phyloP scores from a whole-genome alignment of 1,140 invertebrate genomes.

The Neodiprion pinetum region DNA sequence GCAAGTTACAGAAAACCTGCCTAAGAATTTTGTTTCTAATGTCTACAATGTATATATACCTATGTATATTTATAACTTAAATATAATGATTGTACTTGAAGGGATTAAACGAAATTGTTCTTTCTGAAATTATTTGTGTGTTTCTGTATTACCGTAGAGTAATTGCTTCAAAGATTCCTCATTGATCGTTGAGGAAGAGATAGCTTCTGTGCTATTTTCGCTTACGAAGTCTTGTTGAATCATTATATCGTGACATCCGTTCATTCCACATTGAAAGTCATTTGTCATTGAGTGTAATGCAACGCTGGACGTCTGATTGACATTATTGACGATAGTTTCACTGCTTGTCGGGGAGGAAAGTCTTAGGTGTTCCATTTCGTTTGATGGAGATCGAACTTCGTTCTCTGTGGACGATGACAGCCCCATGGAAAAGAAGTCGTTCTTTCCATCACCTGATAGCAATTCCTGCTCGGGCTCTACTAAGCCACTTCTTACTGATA shows the following conservation, averaged over 20 bases:
- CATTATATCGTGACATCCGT: slow-evolving; percentile 3
- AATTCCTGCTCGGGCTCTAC: slow-evolving; percentile 31
- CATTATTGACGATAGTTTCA: slow-evolving; percentile 16
- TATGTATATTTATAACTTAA: no score
- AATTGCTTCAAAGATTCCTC: slow-evolving; percentile 63
- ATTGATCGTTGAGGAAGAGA: slow-evolving; percentile 59
- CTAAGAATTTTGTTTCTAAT: no score
- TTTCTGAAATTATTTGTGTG: no score
- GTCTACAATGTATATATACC: no score
- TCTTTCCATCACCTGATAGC: slow-evolving; percentile 35
- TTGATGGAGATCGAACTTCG: slow-evolving; percentile 50
- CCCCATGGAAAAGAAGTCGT: slow-evolving; percentile 61
- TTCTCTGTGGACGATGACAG: slow-evolving; percentile 53
- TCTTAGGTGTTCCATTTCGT: slow-evolving; percentile 62
- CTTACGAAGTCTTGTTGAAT: slow-evolving; percentile 30
- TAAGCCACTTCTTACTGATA: slow-evolving; percentile 6
- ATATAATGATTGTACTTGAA: no score
- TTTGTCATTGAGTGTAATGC: slow-evolving; percentile 13
- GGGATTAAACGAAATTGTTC: no score
- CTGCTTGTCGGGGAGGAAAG: slow-evolving; percentile 54
- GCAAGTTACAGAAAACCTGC: no score
- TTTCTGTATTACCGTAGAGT: slow-evolving; percentile 46
- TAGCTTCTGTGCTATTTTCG: slow-evolving; percentile 28
- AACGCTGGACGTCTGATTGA: slow-evolving; percentile 3
- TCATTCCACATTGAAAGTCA: slow-evolving; percentile 22